Evolutionary conservation across 2,888 invertebrate genomes (phyloP), one percentile per base, ranked within the genome.

Genomic region (Lasioglossum morio): DNA sequence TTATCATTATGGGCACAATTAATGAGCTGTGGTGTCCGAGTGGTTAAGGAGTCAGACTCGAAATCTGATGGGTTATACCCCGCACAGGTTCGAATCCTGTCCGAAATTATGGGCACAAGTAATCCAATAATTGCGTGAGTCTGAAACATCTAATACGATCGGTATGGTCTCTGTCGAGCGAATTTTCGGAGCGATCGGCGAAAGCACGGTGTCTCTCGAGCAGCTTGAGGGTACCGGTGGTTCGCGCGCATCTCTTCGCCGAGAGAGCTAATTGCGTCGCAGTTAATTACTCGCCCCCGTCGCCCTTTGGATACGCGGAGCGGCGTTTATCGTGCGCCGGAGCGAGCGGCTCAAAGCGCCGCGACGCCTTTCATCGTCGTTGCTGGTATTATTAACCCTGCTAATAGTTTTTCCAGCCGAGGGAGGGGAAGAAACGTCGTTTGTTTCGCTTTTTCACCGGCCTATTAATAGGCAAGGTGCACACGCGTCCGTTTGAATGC

Each of bases 11-110:
- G n/a, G n/a, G n/a, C n/a, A n/a, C n/a, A n/a, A n/a, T n/a, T n/a
- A n/a, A 46, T 2, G 57, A 92, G 96, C 96, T 95, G 95, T 95
- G 95, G 95, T 96, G 96, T 96, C 96, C 96, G 96, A 96, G 96
- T 96, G 96, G 96, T 96, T 96, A 96, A 96, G 96, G 96, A 96
- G 96, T 96, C 96, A 96, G 96, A 96, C 96, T 96, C 95, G 96
- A 96, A 96, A 96, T 96, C 96, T 95, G 96, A 96, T 96, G 96
- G 96, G 96, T 95, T 95, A 92, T 96, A 95, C n/a, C 94, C 94
- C 94, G 94, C 94, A 92, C 93, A 95, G 94, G 94, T 94, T 94
- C 94, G 94, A 94, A 94, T 94, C 94, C 94, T 94, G 94, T 14
- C 12, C 43, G 4, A 4, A 43, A 43, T 14, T 43, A 43, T 43